Evolutionary conservation across 2,797 vertebrate species (phyloP), one percentile per base, ranked within the genome.

Genomic region (Periophthalmus magnuspinnatus): DNA sequence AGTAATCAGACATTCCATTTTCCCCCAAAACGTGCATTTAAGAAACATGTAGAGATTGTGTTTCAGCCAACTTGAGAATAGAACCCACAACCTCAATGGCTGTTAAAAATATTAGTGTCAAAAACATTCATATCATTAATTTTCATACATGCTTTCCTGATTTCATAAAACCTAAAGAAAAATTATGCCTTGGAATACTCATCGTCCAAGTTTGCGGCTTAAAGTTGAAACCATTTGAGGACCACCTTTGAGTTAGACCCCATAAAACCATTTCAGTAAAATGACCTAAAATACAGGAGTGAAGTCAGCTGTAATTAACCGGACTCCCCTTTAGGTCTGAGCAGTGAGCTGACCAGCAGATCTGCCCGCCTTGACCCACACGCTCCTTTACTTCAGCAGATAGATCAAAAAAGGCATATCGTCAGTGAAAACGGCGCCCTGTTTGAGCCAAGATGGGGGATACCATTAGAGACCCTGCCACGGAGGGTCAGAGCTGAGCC

Each of bases 301-400:
- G 64, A 68, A 88, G 79, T 78, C 86, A 52, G 76, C 85, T 89
- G 85, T 82, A 86, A 85, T 89, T 89, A 90, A 83, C 72, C 64
- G 2, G 59, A 77, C 81, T 83, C 79, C 81, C 84, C 74, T 72
- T 24, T 33, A 50, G 82, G 84, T 84, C 21, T 84, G 85, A 88
- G 74, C 68, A 4, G 52, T 65, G 58, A 80, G 70, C 79, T 82
- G 80, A 85, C 87, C 86, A 82, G 83, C 84, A 79, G 77, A 72
- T 90, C 80, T 77, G 76, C 93, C 84, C 86, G 33, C 93, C 93
- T 90, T 94, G 93, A 94, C 93, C 93, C 83, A 54, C 76, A 63
- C 45, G 54, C 82, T 82, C 66, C 80, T 90, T 79, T 79, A 91
- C 81, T 89, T 92, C 89, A 92, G 93, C 92, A 93, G 81, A 91